Base-by-base conservation (phyloP, 35 echinoderm and acorn worm species). In the Apostichopus californicus region DNA sequence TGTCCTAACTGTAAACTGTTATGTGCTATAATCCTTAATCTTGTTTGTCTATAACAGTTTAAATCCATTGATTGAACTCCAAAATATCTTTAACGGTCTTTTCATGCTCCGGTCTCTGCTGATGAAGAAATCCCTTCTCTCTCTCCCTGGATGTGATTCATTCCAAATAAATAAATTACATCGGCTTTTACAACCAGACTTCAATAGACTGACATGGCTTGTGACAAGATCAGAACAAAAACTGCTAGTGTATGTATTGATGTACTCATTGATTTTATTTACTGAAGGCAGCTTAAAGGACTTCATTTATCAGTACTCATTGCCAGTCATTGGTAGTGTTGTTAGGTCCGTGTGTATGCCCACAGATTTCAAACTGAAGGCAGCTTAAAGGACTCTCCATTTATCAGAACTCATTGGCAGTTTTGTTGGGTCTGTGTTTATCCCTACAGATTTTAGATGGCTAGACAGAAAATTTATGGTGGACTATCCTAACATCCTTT, bases 21-120 rank as follows among this genome's bases (percentile, higher is more conserved):
- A 83, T 83, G 80, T 83, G 80, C 80, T 83, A 83, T 55, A 83
- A 83, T 83, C 80, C 80, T 55, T 83, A 83, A 83, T 83, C 80
- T 83, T 83, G 80, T 83, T 83, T 83, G 80, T 83, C 17, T 15
- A 83, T 55, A 83, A 83, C 46, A 46, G 34, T 83, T 55, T 83
- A 83, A 83, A 83, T 83, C 80, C 80, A 54, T 83, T 83, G 80
- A 83, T 83, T 83, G 55, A 53, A 55, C 64, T 68, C 25, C 25
- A 55, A 83, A 18, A 18, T 55, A n/a, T 57, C 34, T 56, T 83
- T 68, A 68, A 11, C 64, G 0, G 2, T 46, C 34, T 46, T 46
- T 46, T 46, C 18, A 11, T 68, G 18, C 64, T 68, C 64, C 5
- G 11, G 18, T 68, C 18, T 68, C 2, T 68, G 64, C 64, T 18